Evolutionary conservation across 2,797 vertebrate genomes (phyloP).

Genomic region (Lagodon rhomboides): DNA sequence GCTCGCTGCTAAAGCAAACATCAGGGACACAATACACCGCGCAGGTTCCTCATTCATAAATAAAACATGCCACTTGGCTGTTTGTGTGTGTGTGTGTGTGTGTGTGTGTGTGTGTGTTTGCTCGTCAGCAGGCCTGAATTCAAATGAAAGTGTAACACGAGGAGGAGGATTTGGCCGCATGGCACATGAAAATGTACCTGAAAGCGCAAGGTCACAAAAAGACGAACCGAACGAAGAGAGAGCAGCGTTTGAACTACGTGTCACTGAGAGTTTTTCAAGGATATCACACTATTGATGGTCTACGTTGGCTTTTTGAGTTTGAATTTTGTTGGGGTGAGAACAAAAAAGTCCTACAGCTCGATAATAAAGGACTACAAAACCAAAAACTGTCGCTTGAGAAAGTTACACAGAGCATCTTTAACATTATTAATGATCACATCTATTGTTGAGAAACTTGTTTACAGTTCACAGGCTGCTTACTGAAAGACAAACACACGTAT

Average conservation of each 20-base stretch:
- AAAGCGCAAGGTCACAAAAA: conserved; percentile 27
- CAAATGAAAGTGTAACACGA: conserved; percentile 74
- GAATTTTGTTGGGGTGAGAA: too few relatives aligned
- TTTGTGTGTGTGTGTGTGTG: conserved; percentile 43
- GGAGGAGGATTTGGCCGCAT: conserved; percentile 44
- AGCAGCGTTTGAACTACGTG: neutral
- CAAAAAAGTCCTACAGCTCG: too few relatives aligned
- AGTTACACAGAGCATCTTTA: too few relatives aligned
- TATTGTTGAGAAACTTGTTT: too few relatives aligned
- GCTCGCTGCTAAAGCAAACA: conserved; percentile 79
- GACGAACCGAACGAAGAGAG: conserved; percentile 17
- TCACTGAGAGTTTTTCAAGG: neutral
- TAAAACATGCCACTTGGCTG: conserved; percentile 80
- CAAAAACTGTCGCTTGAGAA: too few relatives aligned
- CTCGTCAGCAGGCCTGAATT: conserved; percentile 59
- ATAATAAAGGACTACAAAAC: too few relatives aligned
- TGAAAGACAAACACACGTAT: too few relatives aligned
- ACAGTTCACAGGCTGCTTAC: too few relatives aligned
- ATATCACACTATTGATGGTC: too few relatives aligned
- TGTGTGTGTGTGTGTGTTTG: conserved; percentile 24
- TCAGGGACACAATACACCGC: conserved; percentile 71
- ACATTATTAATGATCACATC: too few relatives aligned
- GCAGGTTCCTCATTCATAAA: conserved; percentile 84
- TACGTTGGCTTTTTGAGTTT: too few relatives aligned
- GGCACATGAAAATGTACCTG: neutral